Base-by-base conservation (phyloP, 2,113 vertebrate species). In the Platysternon megacephalum region DNA sequence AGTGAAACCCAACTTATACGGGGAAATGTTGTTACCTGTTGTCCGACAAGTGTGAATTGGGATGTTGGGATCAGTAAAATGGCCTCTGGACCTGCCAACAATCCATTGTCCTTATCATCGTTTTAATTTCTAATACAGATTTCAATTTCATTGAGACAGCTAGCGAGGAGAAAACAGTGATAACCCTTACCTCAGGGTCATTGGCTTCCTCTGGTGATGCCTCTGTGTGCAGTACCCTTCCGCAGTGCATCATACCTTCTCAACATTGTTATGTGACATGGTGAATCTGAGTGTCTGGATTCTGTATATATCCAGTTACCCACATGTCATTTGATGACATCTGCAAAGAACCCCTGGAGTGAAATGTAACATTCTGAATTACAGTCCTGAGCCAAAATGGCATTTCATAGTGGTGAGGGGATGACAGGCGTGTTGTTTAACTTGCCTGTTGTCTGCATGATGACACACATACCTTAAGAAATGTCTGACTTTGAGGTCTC, bases 351-450 rank as follows among this genome's bases (percentile, higher is more conserved):
- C n/a, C 61, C 90, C 19, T 0, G 1, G 76, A 39, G 21, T 58
- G 90, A 56, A 24, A 13, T 6, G 53, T 44, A 91, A 80, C 65
- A 44, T 32, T 16, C 61, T 3, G 93, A 89, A 87, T 84, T 82
- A 5, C 13, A 22, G 3, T 2, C 0, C 1, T 29, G 79, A 93
- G 61, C 88, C 92, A 65, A 6, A 32, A 0, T 39, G 17, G 72
- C 28, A 3, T 79, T 90, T 81, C 6, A 2, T 4, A 11, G 84
- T 0, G 0, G 12, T 1, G 2, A 0, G 0, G 44, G 42, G 61
- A n/a, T 12, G 42, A 32, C 3, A 0, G 76, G 89, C 78, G 21
- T 82, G n/a, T 61, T 79, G 55, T 79, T 90, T 0, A 3, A 79
- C 84, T 22, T 14, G 0, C 5, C 0, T 9, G 1, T 93, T 92